These are phyloP conservation scores for Heliangelus exortis DNA, from an alignment of 2,797 vertebrate species.

Conservation along the genomic window DNA sequence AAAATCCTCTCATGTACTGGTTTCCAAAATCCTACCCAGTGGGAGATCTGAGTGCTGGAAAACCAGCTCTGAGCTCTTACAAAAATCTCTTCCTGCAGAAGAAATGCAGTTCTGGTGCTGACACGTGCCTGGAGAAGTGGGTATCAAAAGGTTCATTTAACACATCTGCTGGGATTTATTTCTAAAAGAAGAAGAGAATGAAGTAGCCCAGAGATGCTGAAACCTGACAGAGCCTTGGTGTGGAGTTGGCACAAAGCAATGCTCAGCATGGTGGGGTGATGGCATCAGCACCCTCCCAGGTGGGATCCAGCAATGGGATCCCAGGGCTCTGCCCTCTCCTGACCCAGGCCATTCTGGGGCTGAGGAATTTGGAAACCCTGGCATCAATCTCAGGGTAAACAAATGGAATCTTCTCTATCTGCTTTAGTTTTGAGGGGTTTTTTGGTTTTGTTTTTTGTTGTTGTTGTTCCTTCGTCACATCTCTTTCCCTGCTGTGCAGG, in stretches of 20 bases:
- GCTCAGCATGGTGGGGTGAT: neutral
- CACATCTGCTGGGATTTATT: neutral
- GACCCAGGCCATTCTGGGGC: neutral
- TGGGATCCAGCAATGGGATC: neutral
- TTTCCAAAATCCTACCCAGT: constrained; percentile 24
- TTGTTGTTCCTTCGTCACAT: neutral
- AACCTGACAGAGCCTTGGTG: neutral
- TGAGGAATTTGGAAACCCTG: neutral
- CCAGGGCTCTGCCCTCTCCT: neutral
- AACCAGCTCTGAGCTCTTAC: neutral
- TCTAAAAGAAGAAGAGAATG: neutral
- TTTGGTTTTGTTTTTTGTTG: neutral
- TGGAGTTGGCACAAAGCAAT: neutral
- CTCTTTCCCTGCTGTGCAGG: neutral
- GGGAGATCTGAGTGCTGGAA: neutral
- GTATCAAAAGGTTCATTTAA: neutral
- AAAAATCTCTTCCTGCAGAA: neutral
- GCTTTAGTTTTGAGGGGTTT: neutral
- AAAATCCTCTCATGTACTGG: neutral
- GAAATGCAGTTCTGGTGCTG: neutral
- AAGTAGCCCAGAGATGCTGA: neutral
- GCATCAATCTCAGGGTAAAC: neutral
- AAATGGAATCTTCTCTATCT: neutral
- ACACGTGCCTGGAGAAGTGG: neutral
- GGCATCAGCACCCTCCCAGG: neutral